Evolutionary conservation across 2,888 invertebrate species (phyloP).

Genomic region (Tipula lateralis): DNA sequence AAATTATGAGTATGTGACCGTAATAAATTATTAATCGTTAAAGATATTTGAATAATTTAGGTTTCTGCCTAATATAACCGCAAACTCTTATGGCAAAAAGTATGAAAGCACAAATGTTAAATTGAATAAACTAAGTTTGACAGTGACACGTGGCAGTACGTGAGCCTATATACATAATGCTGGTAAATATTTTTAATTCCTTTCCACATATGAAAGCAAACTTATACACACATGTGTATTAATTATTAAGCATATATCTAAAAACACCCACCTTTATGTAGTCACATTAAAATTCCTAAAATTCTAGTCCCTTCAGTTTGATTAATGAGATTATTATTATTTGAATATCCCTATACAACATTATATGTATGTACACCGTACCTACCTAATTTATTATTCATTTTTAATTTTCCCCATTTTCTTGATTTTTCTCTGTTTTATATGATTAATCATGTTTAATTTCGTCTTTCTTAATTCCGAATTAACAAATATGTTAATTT

Average conservation of each 20-base stretch:
- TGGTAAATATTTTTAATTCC: background rate
- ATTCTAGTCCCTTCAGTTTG: background rate
- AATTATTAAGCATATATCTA: background rate
- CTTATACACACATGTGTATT: background rate
- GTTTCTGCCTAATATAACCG: too few relatives aligned
- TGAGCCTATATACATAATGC: background rate
- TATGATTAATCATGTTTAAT: background rate
- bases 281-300: background rate
- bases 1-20: too few relatives aligned
- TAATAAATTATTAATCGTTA: too few relatives aligned
- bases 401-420: background rate
- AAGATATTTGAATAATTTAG: too few relatives aligned
- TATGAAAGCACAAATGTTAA: too few relatives aligned
- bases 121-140: background rate
- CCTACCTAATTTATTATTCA: background rate
- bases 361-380: background rate
- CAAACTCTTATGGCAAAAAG: too few relatives aligned
- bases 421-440: background rate
- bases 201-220: background rate
- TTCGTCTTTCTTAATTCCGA: background rate
- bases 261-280: background rate
- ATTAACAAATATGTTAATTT: slow-evolving; percentile 9
- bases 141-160: background rate
- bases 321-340: background rate
- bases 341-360: background rate